Base-by-base conservation (phyloP, 2,797 vertebrate genomes). In the Bufotes viridis region DNA sequence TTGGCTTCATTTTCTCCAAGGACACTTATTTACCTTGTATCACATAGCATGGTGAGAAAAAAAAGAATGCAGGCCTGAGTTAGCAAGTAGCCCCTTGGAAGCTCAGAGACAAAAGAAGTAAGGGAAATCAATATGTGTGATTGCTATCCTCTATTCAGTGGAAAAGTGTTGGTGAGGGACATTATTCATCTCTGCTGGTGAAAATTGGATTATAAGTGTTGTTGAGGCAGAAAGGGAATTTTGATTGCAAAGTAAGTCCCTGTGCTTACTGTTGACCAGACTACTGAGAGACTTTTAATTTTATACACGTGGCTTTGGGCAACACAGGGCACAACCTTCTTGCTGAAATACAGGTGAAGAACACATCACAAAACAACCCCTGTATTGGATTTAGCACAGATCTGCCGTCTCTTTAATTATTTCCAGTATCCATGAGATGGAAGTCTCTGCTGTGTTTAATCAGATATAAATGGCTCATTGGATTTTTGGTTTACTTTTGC, bases 111-210 rank as follows among this genome's bases (percentile, higher is more conserved):
- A 74, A 3, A 85, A 82, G 69, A 76, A 89, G 79, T 91, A 51
- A 91, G 86, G 90, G 90, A 93, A 93, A 93, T 92, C 93, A 78
- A 83, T 92, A 82, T 1, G 0, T 90, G 89, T 86, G 91, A 87
- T 90, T 92, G 89, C 89, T 93, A 90, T 90, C 91, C 91, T 90
- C 85, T 84, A 84, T 90, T 81, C 81, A 29, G 90, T 89, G 82
- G 70, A 84, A 91, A 89, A 15, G n/a, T 81, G 89, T 24, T 78
- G 92, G 90, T 89, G 85, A 92, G 88, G 91, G 82, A 90, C 89
- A 82, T 89, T 90, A 91, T 91, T 91, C 91, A 91, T 89, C 90
- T 91, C 90, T 58, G 85, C 88, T 90, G 91, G 79, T 63, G 90
- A 89, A 91, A 92, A 91, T 75, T 88, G 91, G 87, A 91, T 92